These are phyloP conservation scores for Diachasmimorpha longicaudata DNA, from an alignment of 1,140 invertebrate species.

Conservation along the genomic window DNA sequence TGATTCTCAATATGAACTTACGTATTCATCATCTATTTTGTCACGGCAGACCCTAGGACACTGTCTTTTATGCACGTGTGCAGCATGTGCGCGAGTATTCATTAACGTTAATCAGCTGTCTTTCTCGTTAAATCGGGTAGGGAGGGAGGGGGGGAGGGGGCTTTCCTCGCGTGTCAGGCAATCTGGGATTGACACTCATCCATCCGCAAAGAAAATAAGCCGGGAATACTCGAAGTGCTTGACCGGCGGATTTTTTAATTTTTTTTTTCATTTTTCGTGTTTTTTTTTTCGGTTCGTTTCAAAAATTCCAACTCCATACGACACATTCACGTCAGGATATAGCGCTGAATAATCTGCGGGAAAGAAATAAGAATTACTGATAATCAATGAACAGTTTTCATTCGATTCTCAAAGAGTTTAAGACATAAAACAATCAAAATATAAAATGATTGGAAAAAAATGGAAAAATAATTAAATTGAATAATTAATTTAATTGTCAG, in stretches of 20 bases:
- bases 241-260: background rate
- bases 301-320: background rate
- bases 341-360: constrained; percentile 56
- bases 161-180: background rate
- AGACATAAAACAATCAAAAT: no score
- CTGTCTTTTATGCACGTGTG: background rate
- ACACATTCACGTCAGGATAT: constrained; percentile 55
- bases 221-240: background rate
- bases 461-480: no score
- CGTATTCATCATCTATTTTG: background rate
- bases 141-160: no score
- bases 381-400: background rate
- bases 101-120: background rate
- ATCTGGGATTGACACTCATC: background rate
- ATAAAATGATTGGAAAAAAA: no score
- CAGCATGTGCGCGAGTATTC: background rate
- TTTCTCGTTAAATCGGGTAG: background rate
- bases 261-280: background rate
- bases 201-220: background rate
- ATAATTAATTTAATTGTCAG: no score
- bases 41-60: background rate
- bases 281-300: background rate
- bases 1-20: constrained; percentile 7
- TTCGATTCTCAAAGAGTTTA: background rate
- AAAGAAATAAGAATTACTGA: constrained; percentile 9